A percentile compares a stretch with the other conserved stretches of the same genome.
Conservation (phyloP, 2,888 invertebrate species). For the Cloeon dipterum region DNA sequence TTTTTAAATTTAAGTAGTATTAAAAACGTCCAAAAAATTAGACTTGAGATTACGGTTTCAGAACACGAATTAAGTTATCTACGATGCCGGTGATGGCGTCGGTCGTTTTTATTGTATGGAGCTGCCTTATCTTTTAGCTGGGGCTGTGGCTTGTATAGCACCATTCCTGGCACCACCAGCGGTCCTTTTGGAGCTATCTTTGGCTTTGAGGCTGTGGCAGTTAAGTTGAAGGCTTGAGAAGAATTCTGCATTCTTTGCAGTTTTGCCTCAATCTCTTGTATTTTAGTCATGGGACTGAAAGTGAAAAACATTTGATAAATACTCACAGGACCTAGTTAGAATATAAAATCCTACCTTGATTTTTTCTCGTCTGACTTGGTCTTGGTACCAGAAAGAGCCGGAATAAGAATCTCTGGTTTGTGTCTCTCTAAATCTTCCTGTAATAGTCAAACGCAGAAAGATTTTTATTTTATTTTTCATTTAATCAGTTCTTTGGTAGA, state of each 20-base stretch:
- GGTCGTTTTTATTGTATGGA: no score
- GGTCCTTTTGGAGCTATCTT: neutral
- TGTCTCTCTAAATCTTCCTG: constrained; percentile 56
- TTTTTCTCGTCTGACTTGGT: constrained; percentile 32
- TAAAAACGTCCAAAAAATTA: no score
- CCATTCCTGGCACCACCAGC: neutral
- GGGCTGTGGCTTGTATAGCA: neutral
- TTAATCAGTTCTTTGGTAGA: constrained; percentile 13
- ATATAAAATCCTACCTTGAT: constrained; percentile 15
- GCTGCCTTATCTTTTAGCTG: no score
- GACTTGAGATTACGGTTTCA: no score
- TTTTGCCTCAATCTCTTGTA: constrained; percentile 74
- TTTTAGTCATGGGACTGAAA: constrained; percentile 49
- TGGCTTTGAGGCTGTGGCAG: constrained; percentile 40
- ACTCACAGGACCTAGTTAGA: neutral
- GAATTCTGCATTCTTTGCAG: constrained; percentile 51
- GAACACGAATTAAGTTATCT: no score
- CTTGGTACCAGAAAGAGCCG: constrained; percentile 44
- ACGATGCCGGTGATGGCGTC: neutral
- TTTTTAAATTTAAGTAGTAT: no score
- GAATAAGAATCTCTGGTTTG: constrained; percentile 51
- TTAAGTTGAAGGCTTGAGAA: constrained; percentile 49
- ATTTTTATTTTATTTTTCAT: no score
- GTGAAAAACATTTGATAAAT: constrained; percentile 3
- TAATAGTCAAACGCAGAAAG: constrained; percentile 10